These are phyloP conservation scores for Copidosoma floridanum DNA, from an alignment of 1,140 invertebrate genomes.

Conservation along the genomic window DNA sequence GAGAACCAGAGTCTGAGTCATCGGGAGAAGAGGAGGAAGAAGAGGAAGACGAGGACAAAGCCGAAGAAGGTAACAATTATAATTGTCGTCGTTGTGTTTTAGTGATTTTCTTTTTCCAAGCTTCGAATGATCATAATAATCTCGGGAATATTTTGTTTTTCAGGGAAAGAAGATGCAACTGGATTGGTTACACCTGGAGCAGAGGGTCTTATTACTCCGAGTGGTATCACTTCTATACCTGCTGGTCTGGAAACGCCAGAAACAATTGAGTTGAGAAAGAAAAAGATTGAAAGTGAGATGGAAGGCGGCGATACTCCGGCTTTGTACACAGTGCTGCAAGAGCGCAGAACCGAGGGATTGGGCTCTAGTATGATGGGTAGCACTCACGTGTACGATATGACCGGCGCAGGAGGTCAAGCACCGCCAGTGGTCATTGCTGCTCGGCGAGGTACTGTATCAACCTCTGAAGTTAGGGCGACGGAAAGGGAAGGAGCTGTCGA, in stretches of 20 bases:
- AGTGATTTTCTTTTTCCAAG: not conserved
- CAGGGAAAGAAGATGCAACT: slow-evolving; percentile 63
- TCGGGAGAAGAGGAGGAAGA: slow-evolving; percentile 84
- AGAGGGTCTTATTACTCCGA: slow-evolving; percentile 91
- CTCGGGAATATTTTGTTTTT: not conserved
- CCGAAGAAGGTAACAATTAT: slow-evolving; percentile 64
- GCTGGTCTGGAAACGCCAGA: slow-evolving; percentile 97
- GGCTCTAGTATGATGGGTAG: slow-evolving; percentile 98
- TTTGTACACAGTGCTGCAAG: slow-evolving; percentile 90
- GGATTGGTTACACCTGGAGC: slow-evolving; percentile 77
- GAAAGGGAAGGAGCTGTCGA: slow-evolving; percentile 78
- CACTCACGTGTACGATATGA: slow-evolving; percentile 94
- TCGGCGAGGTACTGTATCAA: slow-evolving; percentile 46
- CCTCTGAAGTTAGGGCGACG: slow-evolving; percentile 42
- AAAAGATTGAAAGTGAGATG: slow-evolving; percentile 95
- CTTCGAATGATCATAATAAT: not conserved
- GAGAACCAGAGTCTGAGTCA: slow-evolving; percentile 94
- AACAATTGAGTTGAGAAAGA: slow-evolving; percentile 95
- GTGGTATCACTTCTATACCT: slow-evolving; percentile 91
- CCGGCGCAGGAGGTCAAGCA: slow-evolving; percentile 61
- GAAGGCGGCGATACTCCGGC: slow-evolving; percentile 91
- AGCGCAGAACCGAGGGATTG: slow-evolving; percentile 87
- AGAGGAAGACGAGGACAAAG: slow-evolving; percentile 76
- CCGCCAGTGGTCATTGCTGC: slow-evolving; percentile 57
- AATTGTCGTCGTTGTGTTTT: not conserved